A percentile compares a stretch with the other conserved stretches of the same genome.
Evolutionary conservation across 1,140 invertebrate species (phyloP).

Genomic region (Chrysoperla carnea): DNA sequence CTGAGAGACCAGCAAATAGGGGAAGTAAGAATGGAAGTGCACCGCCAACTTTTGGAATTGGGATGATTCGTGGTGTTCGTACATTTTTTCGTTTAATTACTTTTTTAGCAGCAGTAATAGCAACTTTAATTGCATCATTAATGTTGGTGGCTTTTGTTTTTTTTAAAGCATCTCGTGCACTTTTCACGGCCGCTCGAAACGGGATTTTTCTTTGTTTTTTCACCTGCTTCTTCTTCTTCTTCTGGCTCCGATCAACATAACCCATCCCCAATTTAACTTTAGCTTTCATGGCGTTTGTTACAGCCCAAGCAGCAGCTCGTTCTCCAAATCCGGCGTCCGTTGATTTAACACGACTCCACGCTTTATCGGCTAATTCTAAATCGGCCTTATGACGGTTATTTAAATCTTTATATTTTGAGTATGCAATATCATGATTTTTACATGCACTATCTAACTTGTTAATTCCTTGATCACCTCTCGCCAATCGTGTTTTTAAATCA

Average conservation of each 20-base stretch:
- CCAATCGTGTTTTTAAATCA: constrained; percentile 21
- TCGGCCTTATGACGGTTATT: constrained; percentile 21
- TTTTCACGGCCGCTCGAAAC: neutral
- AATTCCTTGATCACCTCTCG: constrained; percentile 20
- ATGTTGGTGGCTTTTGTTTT: constrained; percentile 4
- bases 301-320: constrained; percentile 13
- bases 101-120: constrained; percentile 4
- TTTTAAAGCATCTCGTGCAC: neutral
- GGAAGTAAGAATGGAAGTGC: constrained; percentile 17
- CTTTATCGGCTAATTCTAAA: too few species aligned
- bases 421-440: constrained; percentile 26
- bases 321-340: too few species aligned
- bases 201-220: too few species aligned
- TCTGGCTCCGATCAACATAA: neutral
- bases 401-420: constrained; percentile 18
- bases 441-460: constrained; percentile 25
- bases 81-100: constrained; percentile 7
- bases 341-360: too few species aligned
- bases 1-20: constrained; percentile 19
- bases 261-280: constrained; percentile 17
- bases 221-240: too few species aligned
- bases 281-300: constrained; percentile 16
- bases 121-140: constrained; percentile 4
- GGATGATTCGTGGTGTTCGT: constrained; percentile 13
- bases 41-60: constrained; percentile 18